Percentiles rank a stretch among this genome's conserved stretches.
phyloP scores from a whole-genome alignment of 2,888 invertebrate species.

The Rosalia funebris region DNA sequence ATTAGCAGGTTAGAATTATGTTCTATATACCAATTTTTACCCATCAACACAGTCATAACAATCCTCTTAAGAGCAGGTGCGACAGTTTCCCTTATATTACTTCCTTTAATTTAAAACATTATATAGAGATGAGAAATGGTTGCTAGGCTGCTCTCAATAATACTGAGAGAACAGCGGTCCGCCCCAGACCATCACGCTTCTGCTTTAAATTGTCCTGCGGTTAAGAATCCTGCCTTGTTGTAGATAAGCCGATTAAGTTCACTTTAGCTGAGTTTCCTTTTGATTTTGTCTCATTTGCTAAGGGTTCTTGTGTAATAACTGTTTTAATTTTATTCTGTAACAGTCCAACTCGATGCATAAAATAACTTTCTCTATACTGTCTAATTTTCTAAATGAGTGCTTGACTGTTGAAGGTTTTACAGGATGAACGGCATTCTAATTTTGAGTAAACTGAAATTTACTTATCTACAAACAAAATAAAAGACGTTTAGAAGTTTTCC shows the following conservation, averaged over 20 bases:
- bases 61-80: background rate
- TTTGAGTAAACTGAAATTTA: slow-evolving; percentile 31
- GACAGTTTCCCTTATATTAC: background rate
- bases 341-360: too few species aligned
- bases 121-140: background rate
- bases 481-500: slow-evolving; percentile 30
- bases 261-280: slow-evolving; percentile 11
- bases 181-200: slow-evolving; percentile 10
- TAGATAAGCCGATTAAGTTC: slow-evolving; percentile 21
- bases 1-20: too few species aligned
- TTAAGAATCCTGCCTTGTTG: slow-evolving; percentile 15
- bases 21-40: too few species aligned
- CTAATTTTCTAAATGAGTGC: slow-evolving; percentile 29
- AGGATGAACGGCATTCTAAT: background rate
- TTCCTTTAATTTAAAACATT: background rate
- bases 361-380: slow-evolving; percentile 7
- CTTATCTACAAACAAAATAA: slow-evolving; percentile 25
- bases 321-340: slow-evolving; percentile 2
- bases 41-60: background rate
- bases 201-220: slow-evolving; percentile 17
- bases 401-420: slow-evolving; percentile 29
- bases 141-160: slow-evolving; percentile 1
- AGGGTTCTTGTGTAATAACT: slow-evolving; percentile 8
- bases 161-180: slow-evolving; percentile 5
- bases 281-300: slow-evolving; percentile 20